Evolutionary conservation across 92 coral and sea anemone species (phyloP), one percentile per base, ranked within the genome.

Genomic region (Micromussa lordhowensis): DNA sequence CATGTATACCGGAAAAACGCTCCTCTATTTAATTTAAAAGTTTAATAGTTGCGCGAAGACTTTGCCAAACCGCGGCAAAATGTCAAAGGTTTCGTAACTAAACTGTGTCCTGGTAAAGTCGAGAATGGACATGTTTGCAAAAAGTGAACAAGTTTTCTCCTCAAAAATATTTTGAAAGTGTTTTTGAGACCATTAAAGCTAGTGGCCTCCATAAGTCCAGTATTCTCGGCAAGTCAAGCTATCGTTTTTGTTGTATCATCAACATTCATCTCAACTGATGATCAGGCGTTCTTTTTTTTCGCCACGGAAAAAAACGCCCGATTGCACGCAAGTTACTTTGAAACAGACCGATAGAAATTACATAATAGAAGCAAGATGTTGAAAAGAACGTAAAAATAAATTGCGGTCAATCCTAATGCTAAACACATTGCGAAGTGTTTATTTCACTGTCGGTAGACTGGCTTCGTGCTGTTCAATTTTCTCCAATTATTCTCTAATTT

Each of bases 401-500:
- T 32, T 4, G 80, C 70, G 81, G 75, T n/a, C 71, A 22, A 0
- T 30, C 59, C 22, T 84, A 57, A 75, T 84, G 38, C 29, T 22
- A 57, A 74, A 74, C 88, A 84, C 35, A 38, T 74, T 84, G 49
- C n/a, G 24, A 36, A 54, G 57, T 74, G 40, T 75, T 28, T 73
- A 1, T 17, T 74, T 73, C 57, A n/a, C 40, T 17, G 70, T 70
- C 73, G 88, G 88, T 57, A 58, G 51, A 34, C 18, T 36, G 78
- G 36, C 1, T 35, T n/a, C 49, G 10, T 7, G 28, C 30, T 9
- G 49, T 31, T 73, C 64, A 38, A 57, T 84, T 84, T 72, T 54
- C 87, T 32, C 80, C 73, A 73, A 84, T 84, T 84, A 82, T 74
- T 68, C 40, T 84, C 55, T 84, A 57, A 84, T 84, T 73, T 84